A percentile compares a stretch with the other conserved stretches of the same genome.
These are phyloP conservation scores for Dendrophyllia cribrosa DNA, from an alignment of 64 coral and sea anemone genomes.

Conservation along the genomic window DNA sequence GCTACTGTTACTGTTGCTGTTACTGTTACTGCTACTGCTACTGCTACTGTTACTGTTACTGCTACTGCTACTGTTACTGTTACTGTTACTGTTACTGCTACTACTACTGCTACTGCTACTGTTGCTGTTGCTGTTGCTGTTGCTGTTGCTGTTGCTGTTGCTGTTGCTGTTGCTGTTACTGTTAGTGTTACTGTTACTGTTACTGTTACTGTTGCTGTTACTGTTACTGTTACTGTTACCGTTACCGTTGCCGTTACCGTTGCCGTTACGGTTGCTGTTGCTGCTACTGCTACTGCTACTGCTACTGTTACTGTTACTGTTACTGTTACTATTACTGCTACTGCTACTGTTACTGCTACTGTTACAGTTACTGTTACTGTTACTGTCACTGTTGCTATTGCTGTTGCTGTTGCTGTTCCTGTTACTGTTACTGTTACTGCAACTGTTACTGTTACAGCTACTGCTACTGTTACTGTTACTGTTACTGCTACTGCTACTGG, in stretches of 20 bases:
- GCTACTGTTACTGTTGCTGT: neutral
- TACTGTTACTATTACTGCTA: neutral
- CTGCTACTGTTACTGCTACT: neutral
- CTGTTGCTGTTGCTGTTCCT: neutral
- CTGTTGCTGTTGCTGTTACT: neutral
- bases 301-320: neutral
- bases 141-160: neutral
- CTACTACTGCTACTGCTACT: neutral
- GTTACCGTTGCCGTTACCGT: neutral
- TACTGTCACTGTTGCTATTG: neutral
- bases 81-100: neutral
- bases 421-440: neutral
- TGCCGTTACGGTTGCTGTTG: neutral
- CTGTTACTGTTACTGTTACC: neutral
- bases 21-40: neutral
- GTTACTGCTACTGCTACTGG: neutral
- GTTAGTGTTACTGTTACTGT: conserved; percentile 3
- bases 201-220: neutral
- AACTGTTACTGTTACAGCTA: too few relatives aligned
- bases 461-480: neutral
- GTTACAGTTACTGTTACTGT: neutral
- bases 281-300: neutral
- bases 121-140: neutral
- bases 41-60: neutral
- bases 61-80: neutral